These are phyloP conservation scores for Sitobion miscanthi DNA, from an alignment of 1,140 invertebrate species.

Conservation along the genomic window DNA sequence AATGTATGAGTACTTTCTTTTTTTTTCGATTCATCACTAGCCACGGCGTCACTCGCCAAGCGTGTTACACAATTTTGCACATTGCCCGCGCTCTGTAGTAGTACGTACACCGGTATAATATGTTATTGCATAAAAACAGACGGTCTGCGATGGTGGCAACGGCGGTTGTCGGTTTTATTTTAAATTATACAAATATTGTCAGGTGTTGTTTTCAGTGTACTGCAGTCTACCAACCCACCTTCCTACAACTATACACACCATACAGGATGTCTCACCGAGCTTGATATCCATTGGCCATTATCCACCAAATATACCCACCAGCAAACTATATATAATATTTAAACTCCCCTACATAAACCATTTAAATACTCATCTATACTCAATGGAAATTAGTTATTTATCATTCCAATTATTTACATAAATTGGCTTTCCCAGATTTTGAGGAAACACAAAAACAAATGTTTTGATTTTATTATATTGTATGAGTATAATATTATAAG, in stretches of 20 bases:
- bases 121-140: conserved; percentile 17
- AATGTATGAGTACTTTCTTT: conserved; percentile 26
- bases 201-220: neutral
- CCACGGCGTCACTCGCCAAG: neutral
- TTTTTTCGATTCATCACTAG: conserved; percentile 29
- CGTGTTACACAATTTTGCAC: conserved; percentile 18
- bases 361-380: neutral
- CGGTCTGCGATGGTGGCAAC: neutral
- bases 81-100: neutral
- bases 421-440: neutral
- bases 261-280: neutral
- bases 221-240: neutral
- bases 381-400: neutral
- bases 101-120: neutral
- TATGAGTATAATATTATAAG: neutral
- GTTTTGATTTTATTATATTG: neutral
- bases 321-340: neutral
- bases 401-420: neutral
- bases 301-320: neutral
- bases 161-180: neutral
- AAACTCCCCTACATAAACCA: neutral
- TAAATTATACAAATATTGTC: neutral
- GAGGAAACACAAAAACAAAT: neutral
- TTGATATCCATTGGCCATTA: neutral
- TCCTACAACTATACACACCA: neutral